A percentile compares a stretch with the other conserved stretches of the same genome.
Evolutionary conservation across 2,797 vertebrate genomes (phyloP).

Genomic region (Pyrrhura leucotis): DNA sequence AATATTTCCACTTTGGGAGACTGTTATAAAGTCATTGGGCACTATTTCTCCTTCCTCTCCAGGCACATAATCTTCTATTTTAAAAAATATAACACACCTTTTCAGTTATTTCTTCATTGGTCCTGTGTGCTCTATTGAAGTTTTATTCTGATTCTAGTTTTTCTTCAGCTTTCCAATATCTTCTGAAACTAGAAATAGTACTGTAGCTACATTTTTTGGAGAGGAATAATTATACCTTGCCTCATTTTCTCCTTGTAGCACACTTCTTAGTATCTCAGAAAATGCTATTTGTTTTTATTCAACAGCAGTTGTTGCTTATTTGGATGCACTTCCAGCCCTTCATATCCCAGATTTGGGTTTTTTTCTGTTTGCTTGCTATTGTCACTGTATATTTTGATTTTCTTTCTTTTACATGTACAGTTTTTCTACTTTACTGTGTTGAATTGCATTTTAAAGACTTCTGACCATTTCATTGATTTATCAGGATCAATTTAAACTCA

Average conservation of each 20-base stretch:
- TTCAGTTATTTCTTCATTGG: not conserved
- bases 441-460: not conserved
- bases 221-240: not conserved
- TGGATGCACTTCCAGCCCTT: not conserved
- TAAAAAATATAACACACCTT: not conserved
- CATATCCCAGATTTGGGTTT: not conserved
- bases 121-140: not conserved
- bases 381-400: not conserved
- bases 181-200: not conserved
- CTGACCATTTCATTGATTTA: not conserved
- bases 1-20: not conserved
- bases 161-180: not conserved
- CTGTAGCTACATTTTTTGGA: not conserved
- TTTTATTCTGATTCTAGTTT: not conserved
- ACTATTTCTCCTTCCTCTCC: not conserved
- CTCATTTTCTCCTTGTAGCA: not conserved
- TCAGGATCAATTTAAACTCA: conserved; percentile 18
- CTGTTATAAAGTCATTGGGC: not conserved
- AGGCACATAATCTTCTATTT: not conserved
- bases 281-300: not conserved
- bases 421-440: not conserved
- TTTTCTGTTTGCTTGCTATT: accelerated
- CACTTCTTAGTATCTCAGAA: not conserved
- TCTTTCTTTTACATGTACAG: not conserved
- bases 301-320: not conserved